phyloP scores from a whole-genome alignment of 2,797 vertebrate species.

The Dallia pectoralis region DNA sequence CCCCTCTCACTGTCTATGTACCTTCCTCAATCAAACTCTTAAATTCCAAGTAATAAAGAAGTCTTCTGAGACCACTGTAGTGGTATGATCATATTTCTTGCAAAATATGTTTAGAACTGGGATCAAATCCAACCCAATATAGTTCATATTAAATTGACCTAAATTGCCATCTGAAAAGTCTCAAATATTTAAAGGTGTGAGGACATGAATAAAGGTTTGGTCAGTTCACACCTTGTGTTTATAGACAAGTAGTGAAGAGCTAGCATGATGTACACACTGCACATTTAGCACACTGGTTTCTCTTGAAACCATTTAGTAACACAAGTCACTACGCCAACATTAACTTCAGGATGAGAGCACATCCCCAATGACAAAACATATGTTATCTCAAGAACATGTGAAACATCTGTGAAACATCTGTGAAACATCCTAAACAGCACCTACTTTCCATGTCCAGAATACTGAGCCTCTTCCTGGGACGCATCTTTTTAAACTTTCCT shows the following conservation, averaged over 20 bases:
- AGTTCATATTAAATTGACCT: too few relatives aligned
- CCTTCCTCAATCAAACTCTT: too few relatives aligned
- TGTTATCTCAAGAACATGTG: background rate
- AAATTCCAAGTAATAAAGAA: too few relatives aligned
- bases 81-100: too few relatives aligned
- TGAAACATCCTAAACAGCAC: conserved; percentile 48
- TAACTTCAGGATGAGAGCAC: conserved; percentile 12
- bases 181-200: too few relatives aligned
- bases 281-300: background rate
- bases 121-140: too few relatives aligned
- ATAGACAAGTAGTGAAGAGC: background rate
- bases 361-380: background rate
- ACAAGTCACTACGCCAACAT: conserved; percentile 48
- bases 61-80: too few relatives aligned
- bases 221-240: background rate
- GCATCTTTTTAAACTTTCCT: conserved; percentile 85
- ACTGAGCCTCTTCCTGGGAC: conserved; percentile 87
- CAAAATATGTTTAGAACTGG: too few relatives aligned
- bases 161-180: too few relatives aligned
- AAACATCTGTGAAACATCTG: conserved; percentile 3
- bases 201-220: too few relatives aligned
- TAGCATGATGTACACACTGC: background rate
- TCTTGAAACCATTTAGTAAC: conserved; percentile 42
- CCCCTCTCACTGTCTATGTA: background rate
- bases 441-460: conserved; percentile 96